Base-by-base conservation (phyloP, 30 jellyfish, hydroid and myxozoan genomes). In the Aurelia aurita region DNA sequence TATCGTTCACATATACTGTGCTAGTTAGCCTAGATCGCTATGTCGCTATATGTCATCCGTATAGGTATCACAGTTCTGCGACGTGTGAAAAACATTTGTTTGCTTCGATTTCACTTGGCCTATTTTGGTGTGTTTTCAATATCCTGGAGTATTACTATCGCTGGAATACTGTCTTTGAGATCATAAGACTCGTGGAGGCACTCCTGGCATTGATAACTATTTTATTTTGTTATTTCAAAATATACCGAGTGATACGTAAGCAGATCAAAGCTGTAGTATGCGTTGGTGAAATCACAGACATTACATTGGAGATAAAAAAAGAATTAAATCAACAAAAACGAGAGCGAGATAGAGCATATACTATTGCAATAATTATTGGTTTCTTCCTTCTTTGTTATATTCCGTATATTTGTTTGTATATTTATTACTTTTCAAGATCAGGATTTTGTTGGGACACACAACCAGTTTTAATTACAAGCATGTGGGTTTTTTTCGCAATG, bases 11-110 rank as follows among this genome's bases (percentile, higher is more conserved):
- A 11, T 14, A 51, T 35, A 61, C 54, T 12, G 39, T 39, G 18
- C 54, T 77, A 26, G 69, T 77, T 1, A 58, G 79, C 59, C 49
- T 77, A 9, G 88, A 77, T 15, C 78, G 88, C 16, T 77, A 77
- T 49, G 69, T 44, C 6, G 88, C 88, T 26, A 77, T 77, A 20
- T 77, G 88, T 61, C 79, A 58, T 39, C 88, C 88, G 16, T 77
- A 51, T 49, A 21, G 66, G 67, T 77, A 77, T 58, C 88, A 77
- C 22, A 34, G 69, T 14, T 11, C 16, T 11, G 88, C 79, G 29
- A 77, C 88, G 21, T 77, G 88, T 58, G 31, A 23, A 11, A 31
- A 31, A 11, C 88, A 77, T 15, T 15, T 77, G 49, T 3, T 25
- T 10, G n/a, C 31, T 13, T 29, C 69, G 0, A 16, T 61, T 2